Evolutionary conservation across 2,797 vertebrate genomes (phyloP).

Genomic region (Ibycter americanus): DNA sequence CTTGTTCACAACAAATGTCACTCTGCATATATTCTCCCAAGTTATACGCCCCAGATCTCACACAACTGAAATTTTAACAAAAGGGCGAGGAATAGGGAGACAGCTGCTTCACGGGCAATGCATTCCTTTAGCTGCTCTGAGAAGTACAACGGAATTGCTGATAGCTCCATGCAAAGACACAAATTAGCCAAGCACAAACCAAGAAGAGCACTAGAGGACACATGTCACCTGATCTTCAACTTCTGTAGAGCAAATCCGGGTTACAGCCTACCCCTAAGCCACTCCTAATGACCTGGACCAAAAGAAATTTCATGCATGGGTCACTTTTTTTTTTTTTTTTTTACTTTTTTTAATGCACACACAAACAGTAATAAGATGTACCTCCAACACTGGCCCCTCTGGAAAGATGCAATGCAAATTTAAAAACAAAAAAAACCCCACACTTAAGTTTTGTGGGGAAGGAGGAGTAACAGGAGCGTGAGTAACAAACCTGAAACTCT

Average conservation of each 20-base stretch:
- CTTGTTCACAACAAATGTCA: not conserved
- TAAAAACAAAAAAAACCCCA: not conserved
- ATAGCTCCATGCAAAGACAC: not conserved
- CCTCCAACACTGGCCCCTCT: not conserved
- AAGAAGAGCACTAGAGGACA: not conserved
- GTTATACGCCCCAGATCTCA: not conserved
- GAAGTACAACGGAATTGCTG: not conserved
- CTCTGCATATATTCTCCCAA: not conserved
- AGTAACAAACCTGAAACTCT: not conserved
- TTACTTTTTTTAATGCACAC: not conserved
- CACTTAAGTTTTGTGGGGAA: not conserved
- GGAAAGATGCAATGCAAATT: not conserved
- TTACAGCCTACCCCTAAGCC: not conserved
- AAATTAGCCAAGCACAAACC: not conserved
- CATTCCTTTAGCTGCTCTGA: not conserved
- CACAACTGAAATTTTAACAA: not conserved
- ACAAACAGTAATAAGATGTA: not conserved
- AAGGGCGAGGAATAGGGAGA: not conserved
- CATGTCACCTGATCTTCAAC: not conserved
- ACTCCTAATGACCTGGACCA: not conserved
- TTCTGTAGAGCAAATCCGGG: not conserved
- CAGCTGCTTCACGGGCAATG: accelerated
- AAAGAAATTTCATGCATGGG: not conserved
- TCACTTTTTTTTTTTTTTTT: not conserved
- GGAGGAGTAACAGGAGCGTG: not conserved